Conservation (phyloP, 2,888 invertebrate species). For the Odontocolon sp. region DNA sequence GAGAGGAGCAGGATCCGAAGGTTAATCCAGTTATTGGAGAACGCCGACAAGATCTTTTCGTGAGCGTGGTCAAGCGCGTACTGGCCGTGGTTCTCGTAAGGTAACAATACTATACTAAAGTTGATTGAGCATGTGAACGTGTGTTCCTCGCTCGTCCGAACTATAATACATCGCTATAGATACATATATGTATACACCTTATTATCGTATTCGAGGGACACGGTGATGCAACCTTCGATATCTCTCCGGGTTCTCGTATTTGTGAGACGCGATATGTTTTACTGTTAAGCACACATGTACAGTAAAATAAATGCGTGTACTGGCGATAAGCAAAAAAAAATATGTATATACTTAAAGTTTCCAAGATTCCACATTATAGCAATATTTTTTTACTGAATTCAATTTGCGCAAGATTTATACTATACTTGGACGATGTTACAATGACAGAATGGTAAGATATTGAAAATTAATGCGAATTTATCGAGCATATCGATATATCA, state of each 20-base stretch:
- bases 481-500: background rate
- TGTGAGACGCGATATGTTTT: background rate
- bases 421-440: too few relatives aligned
- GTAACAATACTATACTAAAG: slow-evolving; percentile 75
- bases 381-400: too few relatives aligned
- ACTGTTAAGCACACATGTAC: background rate
- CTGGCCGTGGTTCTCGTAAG: slow-evolving; percentile 73
- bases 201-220: slow-evolving; percentile 14
- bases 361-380: too few relatives aligned
- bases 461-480: background rate
- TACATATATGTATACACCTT: background rate
- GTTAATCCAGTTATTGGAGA: slow-evolving; percentile 56
- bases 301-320: background rate
- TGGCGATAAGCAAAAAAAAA: background rate
- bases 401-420: too few relatives aligned
- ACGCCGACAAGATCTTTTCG: slow-evolving; percentile 59
- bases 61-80: slow-evolving; percentile 76
- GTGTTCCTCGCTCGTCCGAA: slow-evolving; percentile 33
- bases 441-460: too few relatives aligned
- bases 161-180: background rate
- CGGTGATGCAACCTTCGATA: slow-evolving; percentile 35
- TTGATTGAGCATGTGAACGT: slow-evolving; percentile 76
- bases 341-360: background rate
- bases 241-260: slow-evolving; percentile 4
- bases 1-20: slow-evolving; percentile 14